These are phyloP conservation scores for Philereme transversata DNA, from an alignment of 2,888 invertebrate species.

Conservation along the genomic window DNA sequence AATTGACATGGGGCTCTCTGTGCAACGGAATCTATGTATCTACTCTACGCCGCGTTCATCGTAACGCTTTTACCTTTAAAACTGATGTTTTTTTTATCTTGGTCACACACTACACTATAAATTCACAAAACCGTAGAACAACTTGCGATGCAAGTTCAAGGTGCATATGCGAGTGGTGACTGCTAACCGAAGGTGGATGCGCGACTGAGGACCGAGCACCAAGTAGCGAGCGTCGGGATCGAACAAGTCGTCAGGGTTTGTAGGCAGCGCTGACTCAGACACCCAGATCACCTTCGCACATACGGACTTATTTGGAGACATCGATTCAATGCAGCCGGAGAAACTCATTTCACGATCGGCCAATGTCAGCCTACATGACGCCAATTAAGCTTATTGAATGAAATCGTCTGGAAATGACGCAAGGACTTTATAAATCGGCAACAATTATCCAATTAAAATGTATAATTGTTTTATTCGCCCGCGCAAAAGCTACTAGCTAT, in stretches of 20 bases:
- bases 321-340: slow-evolving; percentile 66
- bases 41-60: neutral
- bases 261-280: slow-evolving; percentile 65
- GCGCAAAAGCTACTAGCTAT: neutral
- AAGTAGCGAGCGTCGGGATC: slow-evolving; percentile 24
- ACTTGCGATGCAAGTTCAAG: slow-evolving; percentile 55
- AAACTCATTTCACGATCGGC: slow-evolving; percentile 54
- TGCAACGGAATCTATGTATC: too few relatives aligned
- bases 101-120: slow-evolving; percentile 47
- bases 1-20: too few relatives aligned
- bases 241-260: slow-evolving; percentile 52
- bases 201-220: slow-evolving; percentile 55
- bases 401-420: slow-evolving; percentile 24
- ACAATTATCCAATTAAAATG: slow-evolving; percentile 22
- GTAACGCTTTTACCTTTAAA: slow-evolving; percentile 40
- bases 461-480: slow-evolving; percentile 2
- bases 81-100: slow-evolving; percentile 34
- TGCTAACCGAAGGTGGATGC: slow-evolving; percentile 58
- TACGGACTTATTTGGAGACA: slow-evolving; percentile 81
- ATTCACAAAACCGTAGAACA: slow-evolving; percentile 49
- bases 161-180: slow-evolving; percentile 52
- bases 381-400: slow-evolving; percentile 37
- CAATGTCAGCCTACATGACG: slow-evolving; percentile 60
- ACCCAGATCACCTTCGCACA: slow-evolving; percentile 74
- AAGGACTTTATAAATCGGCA: slow-evolving; percentile 9